phyloP scores from a whole-genome alignment of 2,888 invertebrate genomes.

The Gymnoscelis rufifasciata region DNA sequence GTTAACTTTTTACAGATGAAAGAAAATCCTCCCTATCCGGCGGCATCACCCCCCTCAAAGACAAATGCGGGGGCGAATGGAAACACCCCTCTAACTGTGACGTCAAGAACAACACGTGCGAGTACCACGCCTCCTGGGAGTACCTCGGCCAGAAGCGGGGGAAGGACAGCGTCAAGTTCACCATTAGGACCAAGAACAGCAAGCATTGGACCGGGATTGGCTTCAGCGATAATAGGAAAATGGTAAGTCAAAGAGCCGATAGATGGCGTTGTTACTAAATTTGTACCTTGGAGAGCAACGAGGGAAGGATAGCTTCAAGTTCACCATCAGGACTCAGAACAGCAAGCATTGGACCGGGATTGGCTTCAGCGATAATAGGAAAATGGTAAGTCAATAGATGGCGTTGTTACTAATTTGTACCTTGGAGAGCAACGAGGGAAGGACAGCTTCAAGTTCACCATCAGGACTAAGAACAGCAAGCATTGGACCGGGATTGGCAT shows the following conservation, averaged over 20 bases:
- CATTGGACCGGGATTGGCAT: constrained; percentile 96
- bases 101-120: constrained; percentile 81
- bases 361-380: constrained; percentile 90
- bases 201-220: constrained; percentile 95
- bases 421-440: constrained; percentile 79
- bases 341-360: constrained; percentile 93
- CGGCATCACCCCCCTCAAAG: constrained; percentile 55
- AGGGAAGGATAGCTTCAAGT: constrained; percentile 86
- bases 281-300: constrained; percentile 80
- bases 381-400: constrained; percentile 86
- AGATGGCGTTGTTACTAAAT: too few relatives aligned
- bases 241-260: constrained; percentile 76
- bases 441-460: constrained; percentile 88
- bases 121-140: constrained; percentile 90
- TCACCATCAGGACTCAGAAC: constrained; percentile 88
- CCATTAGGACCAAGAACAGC: constrained; percentile 86
- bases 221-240: constrained; percentile 89
- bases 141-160: constrained; percentile 81
- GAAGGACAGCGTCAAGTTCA: constrained; percentile 88
- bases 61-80: constrained; percentile 88
- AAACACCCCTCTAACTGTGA: constrained; percentile 85
- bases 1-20: constrained; percentile 54
- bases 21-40: constrained; percentile 61
- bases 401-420: too few relatives aligned
- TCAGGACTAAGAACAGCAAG: constrained; percentile 86